These are phyloP conservation scores for Rhabditophanes sp. DNA, from an alignment of 2,888 invertebrate genomes.

Conservation along the genomic window DNA sequence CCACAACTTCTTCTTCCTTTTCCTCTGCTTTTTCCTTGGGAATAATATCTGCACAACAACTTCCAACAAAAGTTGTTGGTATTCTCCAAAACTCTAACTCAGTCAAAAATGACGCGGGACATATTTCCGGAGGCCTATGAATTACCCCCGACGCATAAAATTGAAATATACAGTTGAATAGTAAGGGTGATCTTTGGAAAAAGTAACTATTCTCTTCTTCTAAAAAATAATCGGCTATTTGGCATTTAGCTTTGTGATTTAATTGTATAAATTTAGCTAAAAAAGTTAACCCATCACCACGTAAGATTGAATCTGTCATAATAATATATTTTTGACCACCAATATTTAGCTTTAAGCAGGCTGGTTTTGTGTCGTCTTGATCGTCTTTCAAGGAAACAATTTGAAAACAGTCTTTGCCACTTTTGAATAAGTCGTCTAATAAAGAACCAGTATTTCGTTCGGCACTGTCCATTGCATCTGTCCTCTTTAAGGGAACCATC, in stretches of 20 bases:
- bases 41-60: constrained; percentile 37
- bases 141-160: constrained; percentile 41
- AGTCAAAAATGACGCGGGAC: constrained; percentile 34
- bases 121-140: constrained; percentile 39
- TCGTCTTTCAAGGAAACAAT: too few relatives aligned
- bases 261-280: constrained; percentile 39
- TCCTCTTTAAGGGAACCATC: constrained; percentile 37
- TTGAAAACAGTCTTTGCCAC: constrained; percentile 28
- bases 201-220: constrained; percentile 33
- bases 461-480: constrained; percentile 40
- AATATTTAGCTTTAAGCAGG: constrained; percentile 35
- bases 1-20: constrained; percentile 36
- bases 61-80: constrained; percentile 29
- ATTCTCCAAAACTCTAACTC: constrained; percentile 43
- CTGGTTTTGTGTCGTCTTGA: constrained; percentile 20
- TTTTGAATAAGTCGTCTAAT: constrained; percentile 34
- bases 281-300: constrained; percentile 32
- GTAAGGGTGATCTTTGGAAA: constrained; percentile 36
- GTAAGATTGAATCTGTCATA: constrained; percentile 32
- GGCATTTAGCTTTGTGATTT: constrained; percentile 26
- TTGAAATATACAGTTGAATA: constrained; percentile 38
- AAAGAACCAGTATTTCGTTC: constrained; percentile 29
- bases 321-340: constrained; percentile 36
- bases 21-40: constrained; percentile 29
- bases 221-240: constrained; percentile 41